A percentile compares a stretch with the other conserved stretches of the same genome.
These are phyloP conservation scores for Octonoba sinensis DNA, from an alignment of 2,888 invertebrate species.

Conservation along the genomic window DNA sequence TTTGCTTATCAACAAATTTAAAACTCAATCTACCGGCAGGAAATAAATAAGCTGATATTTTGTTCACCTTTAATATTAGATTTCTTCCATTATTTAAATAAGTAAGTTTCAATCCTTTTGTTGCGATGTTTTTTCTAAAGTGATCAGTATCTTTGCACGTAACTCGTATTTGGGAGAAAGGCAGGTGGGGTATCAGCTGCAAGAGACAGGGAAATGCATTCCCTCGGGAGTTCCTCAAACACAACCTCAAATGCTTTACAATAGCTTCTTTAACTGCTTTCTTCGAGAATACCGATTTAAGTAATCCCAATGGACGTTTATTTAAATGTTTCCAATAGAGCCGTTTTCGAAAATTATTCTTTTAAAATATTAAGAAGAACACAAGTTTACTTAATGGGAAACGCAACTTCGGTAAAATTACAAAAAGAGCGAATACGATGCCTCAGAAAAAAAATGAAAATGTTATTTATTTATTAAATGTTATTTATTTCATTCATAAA, in stretches of 20 bases:
- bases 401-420: too few species aligned
- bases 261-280: conserved; percentile 25
- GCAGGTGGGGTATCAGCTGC: conserved; percentile 32
- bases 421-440: too few species aligned
- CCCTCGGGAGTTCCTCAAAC: conserved; percentile 16
- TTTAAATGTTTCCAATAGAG: conserved; percentile 35
- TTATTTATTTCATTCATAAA: too few species aligned
- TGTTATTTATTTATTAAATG: too few species aligned
- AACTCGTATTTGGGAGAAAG: conserved; percentile 38
- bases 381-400: too few species aligned
- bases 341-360: conserved; percentile 26
- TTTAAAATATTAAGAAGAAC: conserved; percentile 40
- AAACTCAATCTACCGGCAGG: too few species aligned
- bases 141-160: conserved; percentile 54
- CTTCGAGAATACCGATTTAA: conserved; percentile 33
- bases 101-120: conserved; percentile 23
- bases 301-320: conserved; percentile 32
- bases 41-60: too few species aligned
- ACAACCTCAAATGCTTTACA: conserved; percentile 39
- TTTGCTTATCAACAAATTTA: too few species aligned
- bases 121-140: conserved; percentile 40
- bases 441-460: too few species aligned
- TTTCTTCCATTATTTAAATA: conserved; percentile 48
- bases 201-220: conserved; percentile 41
- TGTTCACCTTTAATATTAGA: conserved; percentile 21